A percentile compares a stretch with the other conserved stretches of the same genome.
These are phyloP conservation scores for Dicyrtoma fusca DNA, from an alignment of 2,888 invertebrate species.

Conservation along the genomic window DNA sequence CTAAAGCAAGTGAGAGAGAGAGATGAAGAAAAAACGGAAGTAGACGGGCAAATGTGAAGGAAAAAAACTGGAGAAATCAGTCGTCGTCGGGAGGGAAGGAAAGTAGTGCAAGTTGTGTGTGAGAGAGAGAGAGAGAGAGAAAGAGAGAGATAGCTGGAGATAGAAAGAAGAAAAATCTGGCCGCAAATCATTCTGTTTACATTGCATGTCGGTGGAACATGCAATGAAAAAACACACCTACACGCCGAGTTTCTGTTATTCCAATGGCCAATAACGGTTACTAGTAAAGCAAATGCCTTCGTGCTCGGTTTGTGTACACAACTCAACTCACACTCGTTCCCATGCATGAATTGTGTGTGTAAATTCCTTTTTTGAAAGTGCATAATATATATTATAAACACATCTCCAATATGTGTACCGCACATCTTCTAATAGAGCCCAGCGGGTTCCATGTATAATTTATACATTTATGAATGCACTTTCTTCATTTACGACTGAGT, in stretches of 20 bases:
- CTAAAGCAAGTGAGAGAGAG: slow-evolving; percentile 1
- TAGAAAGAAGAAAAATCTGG: neutral
- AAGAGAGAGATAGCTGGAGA: too few species aligned
- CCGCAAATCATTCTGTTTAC: slow-evolving; percentile 16
- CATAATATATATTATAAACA: too few species aligned
- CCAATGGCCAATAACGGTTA: slow-evolving; percentile 4
- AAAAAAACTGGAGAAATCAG: slow-evolving; percentile 2
- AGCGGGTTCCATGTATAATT: neutral
- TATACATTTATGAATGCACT: neutral
- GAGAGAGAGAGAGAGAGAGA: too few species aligned
- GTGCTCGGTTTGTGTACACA: slow-evolving; percentile 14
- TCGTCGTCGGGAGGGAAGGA: neutral
- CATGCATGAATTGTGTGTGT: slow-evolving; percentile 5
- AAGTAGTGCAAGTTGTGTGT: too few species aligned
- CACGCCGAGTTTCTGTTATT: neutral
- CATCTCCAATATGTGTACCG: neutral
- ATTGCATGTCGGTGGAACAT: neutral
- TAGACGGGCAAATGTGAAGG: neutral
- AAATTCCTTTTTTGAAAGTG: too few species aligned
- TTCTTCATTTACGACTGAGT: neutral
- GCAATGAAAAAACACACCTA: slow-evolving; percentile 2
- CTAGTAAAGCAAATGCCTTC: slow-evolving; percentile 7
- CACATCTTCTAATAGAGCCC: neutral
- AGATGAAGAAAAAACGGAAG: neutral
- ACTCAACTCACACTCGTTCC: neutral